Evolutionary conservation across 2,888 invertebrate genomes (phyloP).

Genomic region (Stramonita haemastoma): DNA sequence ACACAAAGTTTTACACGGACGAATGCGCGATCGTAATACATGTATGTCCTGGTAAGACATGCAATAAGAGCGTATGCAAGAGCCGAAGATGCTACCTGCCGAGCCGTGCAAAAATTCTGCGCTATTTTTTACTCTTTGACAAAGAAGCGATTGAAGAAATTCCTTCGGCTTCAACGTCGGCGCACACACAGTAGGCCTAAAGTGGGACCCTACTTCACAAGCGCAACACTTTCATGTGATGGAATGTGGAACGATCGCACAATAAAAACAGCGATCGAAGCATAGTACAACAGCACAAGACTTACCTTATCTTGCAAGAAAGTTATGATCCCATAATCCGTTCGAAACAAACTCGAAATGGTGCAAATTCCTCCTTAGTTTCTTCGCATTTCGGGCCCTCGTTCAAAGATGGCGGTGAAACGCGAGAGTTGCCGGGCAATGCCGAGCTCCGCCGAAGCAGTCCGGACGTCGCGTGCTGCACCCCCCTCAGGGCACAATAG

Average conservation of each 20-base stretch:
- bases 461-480: conserved; percentile 46
- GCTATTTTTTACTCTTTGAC: conserved; percentile 43
- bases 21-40: conserved; percentile 3
- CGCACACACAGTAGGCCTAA: conserved; percentile 31
- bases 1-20: conserved; percentile 9
- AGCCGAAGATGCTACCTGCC: conserved; percentile 21
- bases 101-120: conserved; percentile 29
- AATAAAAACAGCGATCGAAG: conserved; percentile 18
- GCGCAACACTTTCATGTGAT: conserved; percentile 37
- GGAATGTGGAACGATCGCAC: conserved; percentile 41
- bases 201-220: conserved; percentile 13
- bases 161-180: conserved; percentile 20
- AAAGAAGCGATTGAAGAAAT: conserved; percentile 50
- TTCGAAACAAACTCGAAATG: conserved; percentile 51
- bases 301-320: conserved; percentile 46
- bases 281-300: conserved; percentile 34
- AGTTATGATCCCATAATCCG: conserved; percentile 50
- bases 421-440: conserved; percentile 47
- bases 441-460: conserved; percentile 45
- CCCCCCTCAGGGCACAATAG: conserved; percentile 39
- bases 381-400: conserved; percentile 46
- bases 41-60: not conserved
- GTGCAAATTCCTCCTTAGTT: conserved; percentile 42
- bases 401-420: conserved; percentile 54
- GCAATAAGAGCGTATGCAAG: not conserved